A percentile compares a stretch with the other conserved stretches of the same genome.
Evolutionary conservation across 2,113 vertebrate genomes (phyloP).

Genomic region (Mirounga angustirostris): DNA sequence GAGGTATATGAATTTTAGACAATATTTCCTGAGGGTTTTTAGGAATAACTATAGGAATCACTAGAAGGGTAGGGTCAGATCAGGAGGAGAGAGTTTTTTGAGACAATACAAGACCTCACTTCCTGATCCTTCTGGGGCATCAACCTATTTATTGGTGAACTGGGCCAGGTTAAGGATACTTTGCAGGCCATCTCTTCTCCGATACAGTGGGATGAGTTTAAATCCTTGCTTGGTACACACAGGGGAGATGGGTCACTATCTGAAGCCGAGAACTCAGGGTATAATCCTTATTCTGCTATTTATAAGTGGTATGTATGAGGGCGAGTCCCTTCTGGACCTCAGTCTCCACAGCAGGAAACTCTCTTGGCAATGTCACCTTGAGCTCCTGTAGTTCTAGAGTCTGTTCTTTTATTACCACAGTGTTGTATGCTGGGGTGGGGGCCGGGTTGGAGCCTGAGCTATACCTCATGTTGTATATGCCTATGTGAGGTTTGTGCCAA

Average conservation of each 20-base stretch:
- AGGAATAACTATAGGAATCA: neutral
- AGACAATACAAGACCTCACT: neutral
- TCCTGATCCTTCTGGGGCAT: neutral
- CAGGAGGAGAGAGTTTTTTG: neutral
- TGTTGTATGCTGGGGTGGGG: neutral
- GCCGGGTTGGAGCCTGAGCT: neutral
- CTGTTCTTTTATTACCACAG: neutral
- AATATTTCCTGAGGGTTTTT: constrained; percentile 33
- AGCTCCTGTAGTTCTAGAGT: neutral
- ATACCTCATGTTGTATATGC: neutral
- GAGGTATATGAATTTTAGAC: neutral
- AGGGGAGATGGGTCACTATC: neutral
- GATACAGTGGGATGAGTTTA: neutral
- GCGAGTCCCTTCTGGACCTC: neutral
- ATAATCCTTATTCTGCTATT: neutral
- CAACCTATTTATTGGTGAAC: neutral
- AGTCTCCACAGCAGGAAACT: neutral
- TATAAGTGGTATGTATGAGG: neutral
- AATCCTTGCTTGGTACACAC: neutral
- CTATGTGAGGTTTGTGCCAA: neutral
- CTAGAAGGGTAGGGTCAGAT: neutral
- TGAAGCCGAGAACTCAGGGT: neutral
- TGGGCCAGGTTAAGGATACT: neutral
- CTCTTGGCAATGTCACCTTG: neutral
- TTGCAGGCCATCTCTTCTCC: neutral